phyloP scores from a whole-genome alignment of 2,888 invertebrate genomes.

The Darwinula stevensoni region DNA sequence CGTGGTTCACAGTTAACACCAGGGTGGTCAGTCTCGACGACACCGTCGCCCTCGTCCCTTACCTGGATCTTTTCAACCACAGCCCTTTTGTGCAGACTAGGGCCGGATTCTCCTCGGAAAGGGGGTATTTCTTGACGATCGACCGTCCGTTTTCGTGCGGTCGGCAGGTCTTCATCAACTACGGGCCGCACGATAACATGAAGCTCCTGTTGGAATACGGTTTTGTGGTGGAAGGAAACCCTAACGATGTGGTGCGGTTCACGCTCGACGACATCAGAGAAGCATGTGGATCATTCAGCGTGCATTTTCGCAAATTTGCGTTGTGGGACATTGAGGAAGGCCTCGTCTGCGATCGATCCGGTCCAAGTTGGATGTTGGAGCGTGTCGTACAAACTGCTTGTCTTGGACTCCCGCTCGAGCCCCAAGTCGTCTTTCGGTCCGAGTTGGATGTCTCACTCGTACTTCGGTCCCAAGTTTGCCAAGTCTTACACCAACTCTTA shows the following conservation, averaged over 20 bases:
- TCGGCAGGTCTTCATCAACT: slow-evolving; percentile 58
- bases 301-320: no score
- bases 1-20: slow-evolving; percentile 56
- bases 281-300: no score
- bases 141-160: slow-evolving; percentile 23
- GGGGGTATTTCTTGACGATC: slow-evolving; percentile 11
- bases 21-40: slow-evolving; percentile 30
- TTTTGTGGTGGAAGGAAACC: slow-evolving; percentile 25
- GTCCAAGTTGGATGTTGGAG: no score
- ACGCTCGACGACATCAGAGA: background rate
- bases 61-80: slow-evolving; percentile 70
- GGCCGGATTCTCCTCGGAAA: slow-evolving; percentile 11
- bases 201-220: slow-evolving; percentile 65
- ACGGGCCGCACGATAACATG: slow-evolving; percentile 48
- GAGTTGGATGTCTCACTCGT: no score
- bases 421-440: no score
- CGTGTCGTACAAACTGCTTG: no score
- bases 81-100: slow-evolving; percentile 17
- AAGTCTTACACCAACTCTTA: no score
- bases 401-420: no score
- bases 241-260: background rate
- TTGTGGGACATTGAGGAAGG: no score
- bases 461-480: no score
- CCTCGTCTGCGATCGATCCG: no score
- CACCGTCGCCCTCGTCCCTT: slow-evolving; percentile 44